These are phyloP conservation scores for Abscondita cerata DNA, from an alignment of 2,888 invertebrate genomes.

Conservation along the genomic window DNA sequence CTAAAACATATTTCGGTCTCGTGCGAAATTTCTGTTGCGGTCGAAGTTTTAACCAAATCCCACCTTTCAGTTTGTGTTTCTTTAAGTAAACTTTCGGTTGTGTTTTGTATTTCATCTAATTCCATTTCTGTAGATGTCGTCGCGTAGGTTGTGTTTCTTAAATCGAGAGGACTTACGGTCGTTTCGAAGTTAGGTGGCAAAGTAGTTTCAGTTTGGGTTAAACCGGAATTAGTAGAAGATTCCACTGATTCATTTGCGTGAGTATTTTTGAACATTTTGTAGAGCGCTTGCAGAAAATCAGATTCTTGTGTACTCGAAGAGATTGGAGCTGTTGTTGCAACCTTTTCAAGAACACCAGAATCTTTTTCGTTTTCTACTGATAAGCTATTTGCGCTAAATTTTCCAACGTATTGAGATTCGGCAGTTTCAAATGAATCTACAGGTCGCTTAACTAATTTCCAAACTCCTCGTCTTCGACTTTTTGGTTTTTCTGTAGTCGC, in stretches of 20 bases:
- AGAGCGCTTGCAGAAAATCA: constrained; percentile 51
- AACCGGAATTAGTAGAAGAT: not conserved
- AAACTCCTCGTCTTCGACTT: constrained; percentile 70
- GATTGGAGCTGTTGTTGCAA: constrained; percentile 31
- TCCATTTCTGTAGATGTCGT: too few relatives aligned
- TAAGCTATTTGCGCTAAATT: constrained; percentile 47
- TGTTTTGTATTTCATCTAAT: not conserved
- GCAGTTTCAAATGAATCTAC: constrained; percentile 77
- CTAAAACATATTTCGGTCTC: constrained; percentile 90
- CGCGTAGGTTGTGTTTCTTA: too few relatives aligned
- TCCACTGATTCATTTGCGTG: constrained; percentile 38
- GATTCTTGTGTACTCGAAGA: constrained; percentile 38
- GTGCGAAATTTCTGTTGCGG: constrained; percentile 81
- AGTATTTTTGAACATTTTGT: constrained; percentile 49
- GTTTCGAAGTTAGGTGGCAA: too few relatives aligned
- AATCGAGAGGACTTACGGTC: too few relatives aligned
- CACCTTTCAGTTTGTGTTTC: constrained; percentile 53
- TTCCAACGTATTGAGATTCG: constrained; percentile 77
- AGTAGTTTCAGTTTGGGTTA: too few relatives aligned
- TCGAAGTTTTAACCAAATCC: constrained; percentile 74
- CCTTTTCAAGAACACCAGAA: not conserved
- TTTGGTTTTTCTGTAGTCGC: constrained; percentile 47
- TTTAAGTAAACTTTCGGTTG: not conserved
- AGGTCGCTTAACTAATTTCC: constrained; percentile 71
- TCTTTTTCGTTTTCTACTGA: constrained; percentile 43